phyloP scores from a whole-genome alignment of 2,113 vertebrate genomes.

The Hystrix brachyura region DNA sequence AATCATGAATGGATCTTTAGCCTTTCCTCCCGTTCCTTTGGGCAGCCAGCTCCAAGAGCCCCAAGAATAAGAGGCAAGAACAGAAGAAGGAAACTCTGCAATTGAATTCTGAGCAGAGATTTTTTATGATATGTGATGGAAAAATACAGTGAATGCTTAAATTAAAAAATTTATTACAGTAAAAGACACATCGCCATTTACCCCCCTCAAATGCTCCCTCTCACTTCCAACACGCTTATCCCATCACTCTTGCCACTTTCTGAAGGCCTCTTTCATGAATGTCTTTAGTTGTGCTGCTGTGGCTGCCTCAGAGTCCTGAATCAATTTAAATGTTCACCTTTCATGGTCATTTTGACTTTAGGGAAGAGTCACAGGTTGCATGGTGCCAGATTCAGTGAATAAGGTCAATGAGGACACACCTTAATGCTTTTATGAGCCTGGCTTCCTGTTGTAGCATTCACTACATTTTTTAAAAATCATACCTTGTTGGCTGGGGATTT shows the following conservation, averaged over 20 bases:
- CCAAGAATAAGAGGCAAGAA: background rate
- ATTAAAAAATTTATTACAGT: background rate
- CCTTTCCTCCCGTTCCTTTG: conserved; percentile 3
- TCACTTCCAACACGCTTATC: background rate
- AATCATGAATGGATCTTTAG: background rate
- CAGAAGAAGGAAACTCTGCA: background rate
- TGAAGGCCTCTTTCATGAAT: background rate
- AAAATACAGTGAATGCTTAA: background rate
- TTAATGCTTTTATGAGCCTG: background rate
- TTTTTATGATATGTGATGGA: background rate
- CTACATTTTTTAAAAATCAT: background rate
- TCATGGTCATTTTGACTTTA: background rate
- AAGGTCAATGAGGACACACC: background rate
- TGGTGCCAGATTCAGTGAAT: background rate
- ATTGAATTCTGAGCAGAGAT: conserved; percentile 47
- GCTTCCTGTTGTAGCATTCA: background rate
- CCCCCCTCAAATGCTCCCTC: background rate
- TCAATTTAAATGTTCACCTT: background rate
- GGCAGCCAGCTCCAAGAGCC: background rate
- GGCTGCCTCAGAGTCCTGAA: background rate
- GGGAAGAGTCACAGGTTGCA: background rate
- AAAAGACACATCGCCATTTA: background rate
- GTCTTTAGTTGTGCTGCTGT: background rate
- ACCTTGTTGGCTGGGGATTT: too few relatives aligned
- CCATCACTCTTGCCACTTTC: background rate